Percentiles rank a stretch among this genome's conserved stretches.
Conservation (phyloP, 2,797 vertebrate genomes). For the Xyrichtys novacula region DNA sequence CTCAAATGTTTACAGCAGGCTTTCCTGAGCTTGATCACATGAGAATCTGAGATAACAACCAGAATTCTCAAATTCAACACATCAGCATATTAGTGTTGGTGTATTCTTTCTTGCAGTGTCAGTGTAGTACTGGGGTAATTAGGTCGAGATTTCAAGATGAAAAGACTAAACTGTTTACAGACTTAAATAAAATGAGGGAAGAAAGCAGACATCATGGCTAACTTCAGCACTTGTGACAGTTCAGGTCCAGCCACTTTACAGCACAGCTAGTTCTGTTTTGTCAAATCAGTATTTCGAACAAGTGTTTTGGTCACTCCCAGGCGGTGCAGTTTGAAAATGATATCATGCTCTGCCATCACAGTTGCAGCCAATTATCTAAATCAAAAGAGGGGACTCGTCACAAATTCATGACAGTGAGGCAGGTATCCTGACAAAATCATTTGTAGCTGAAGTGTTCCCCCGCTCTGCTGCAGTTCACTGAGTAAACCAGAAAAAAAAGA, state of each 20-base stretch:
- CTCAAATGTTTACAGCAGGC: slow-evolving; percentile 9
- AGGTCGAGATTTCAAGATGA: neutral
- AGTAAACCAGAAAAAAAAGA: neutral
- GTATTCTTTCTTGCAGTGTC: neutral
- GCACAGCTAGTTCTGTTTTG: too few species aligned
- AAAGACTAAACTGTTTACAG: neutral
- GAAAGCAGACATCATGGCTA: neutral
- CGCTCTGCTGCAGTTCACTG: slow-evolving; percentile 9
- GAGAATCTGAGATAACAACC: neutral
- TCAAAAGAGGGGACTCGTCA: neutral
- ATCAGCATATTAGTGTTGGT: slow-evolving; percentile 6
- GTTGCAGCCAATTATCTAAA: slow-evolving; percentile 19
- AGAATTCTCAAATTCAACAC: neutral
- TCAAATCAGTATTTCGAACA: neutral
- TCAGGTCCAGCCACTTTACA: neutral
- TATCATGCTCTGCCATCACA: slow-evolving; percentile 2
- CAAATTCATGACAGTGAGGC: slow-evolving; percentile 17
- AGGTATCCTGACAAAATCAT: slow-evolving; percentile 22
- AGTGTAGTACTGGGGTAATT: neutral
- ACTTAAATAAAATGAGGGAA: neutral
- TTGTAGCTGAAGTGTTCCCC: neutral
- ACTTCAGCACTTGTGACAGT: neutral
- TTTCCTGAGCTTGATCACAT: slow-evolving; percentile 3
- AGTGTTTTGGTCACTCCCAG: slow-evolving; percentile 24
- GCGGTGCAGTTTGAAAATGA: slow-evolving; percentile 14